These are phyloP conservation scores for Cacoxenus indagator DNA, from an alignment of 2,888 invertebrate genomes.

Conservation along the genomic window DNA sequence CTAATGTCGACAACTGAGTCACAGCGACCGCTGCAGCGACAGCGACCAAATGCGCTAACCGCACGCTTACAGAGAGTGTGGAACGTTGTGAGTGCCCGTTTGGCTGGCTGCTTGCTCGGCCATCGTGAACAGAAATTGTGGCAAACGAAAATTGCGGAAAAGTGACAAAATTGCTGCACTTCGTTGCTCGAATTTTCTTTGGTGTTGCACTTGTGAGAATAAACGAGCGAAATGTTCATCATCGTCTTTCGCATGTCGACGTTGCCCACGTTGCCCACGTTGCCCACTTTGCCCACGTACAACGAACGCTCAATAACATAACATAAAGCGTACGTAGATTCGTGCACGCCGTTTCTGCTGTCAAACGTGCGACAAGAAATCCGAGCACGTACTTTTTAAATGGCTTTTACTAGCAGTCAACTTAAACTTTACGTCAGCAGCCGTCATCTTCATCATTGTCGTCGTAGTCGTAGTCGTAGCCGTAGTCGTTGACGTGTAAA, in stretches of 20 bases:
- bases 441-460: not conserved
- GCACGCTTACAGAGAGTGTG: constrained; percentile 34
- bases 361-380: constrained; percentile 48
- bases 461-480: not conserved
- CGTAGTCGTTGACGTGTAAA: not conserved
- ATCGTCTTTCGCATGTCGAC: not conserved
- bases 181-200: not conserved
- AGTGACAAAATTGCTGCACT: not conserved
- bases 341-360: constrained; percentile 5
- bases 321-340: constrained; percentile 28
- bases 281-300: constrained; percentile 50
- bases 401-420: constrained; percentile 66
- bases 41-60: not conserved
- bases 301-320: constrained; percentile 53
- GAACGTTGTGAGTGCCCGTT: too few relatives aligned
- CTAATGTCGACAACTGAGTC: constrained; percentile 30
- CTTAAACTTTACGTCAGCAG: constrained; percentile 59
- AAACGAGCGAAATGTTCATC: constrained; percentile 7
- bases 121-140: not conserved
- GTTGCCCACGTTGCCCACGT: not conserved
- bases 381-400: constrained; percentile 67
- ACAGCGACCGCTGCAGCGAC: constrained; percentile 15
- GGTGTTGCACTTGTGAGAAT: not conserved
- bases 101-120: not conserved
- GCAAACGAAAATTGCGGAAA: not conserved